A percentile compares a stretch with the other conserved stretches of the same genome.
phyloP scores from a whole-genome alignment of 2,797 vertebrate genomes.

The Coregonus sp. region DNA sequence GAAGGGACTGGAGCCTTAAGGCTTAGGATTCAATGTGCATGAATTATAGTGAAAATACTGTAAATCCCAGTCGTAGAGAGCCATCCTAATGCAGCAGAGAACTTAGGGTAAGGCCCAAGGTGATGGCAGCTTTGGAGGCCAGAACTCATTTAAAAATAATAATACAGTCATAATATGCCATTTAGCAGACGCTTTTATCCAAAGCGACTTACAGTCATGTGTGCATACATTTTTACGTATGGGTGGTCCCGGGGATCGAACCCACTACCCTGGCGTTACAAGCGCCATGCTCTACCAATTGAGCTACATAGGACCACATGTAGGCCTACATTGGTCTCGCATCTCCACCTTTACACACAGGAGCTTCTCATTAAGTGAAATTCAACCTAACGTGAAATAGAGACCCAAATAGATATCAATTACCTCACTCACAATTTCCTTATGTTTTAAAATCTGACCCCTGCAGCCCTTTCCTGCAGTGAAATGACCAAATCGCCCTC shows the following conservation, averaged over 20 bases:
- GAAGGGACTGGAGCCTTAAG: slow-evolving; percentile 13
- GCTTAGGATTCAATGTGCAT: slow-evolving; percentile 44
- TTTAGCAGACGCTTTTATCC: background rate
- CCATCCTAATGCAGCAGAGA: slow-evolving; percentile 12
- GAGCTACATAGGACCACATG: too few species aligned
- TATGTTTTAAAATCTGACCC: too few species aligned
- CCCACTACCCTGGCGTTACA: too few species aligned
- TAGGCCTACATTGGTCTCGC: background rate
- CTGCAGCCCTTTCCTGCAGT: too few species aligned
- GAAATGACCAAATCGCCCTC: too few species aligned
- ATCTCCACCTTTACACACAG: background rate
- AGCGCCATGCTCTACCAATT: too few species aligned
- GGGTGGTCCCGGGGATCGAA: too few species aligned
- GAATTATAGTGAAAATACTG: slow-evolving; percentile 36
- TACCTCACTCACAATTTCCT: background rate
- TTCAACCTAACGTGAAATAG: background rate
- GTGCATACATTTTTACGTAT: too few species aligned
- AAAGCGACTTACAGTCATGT: background rate
- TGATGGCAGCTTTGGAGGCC: slow-evolving; percentile 23
- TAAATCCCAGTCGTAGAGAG: slow-evolving; percentile 9
- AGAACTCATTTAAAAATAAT: slow-evolving; percentile 13
- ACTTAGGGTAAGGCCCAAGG: slow-evolving; percentile 29
- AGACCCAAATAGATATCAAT: background rate
- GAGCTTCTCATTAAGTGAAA: background rate
- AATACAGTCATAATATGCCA: background rate